These are phyloP conservation scores for Eucriotettix oculatus DNA, from an alignment of 2,888 invertebrate species.

Conservation along the genomic window DNA sequence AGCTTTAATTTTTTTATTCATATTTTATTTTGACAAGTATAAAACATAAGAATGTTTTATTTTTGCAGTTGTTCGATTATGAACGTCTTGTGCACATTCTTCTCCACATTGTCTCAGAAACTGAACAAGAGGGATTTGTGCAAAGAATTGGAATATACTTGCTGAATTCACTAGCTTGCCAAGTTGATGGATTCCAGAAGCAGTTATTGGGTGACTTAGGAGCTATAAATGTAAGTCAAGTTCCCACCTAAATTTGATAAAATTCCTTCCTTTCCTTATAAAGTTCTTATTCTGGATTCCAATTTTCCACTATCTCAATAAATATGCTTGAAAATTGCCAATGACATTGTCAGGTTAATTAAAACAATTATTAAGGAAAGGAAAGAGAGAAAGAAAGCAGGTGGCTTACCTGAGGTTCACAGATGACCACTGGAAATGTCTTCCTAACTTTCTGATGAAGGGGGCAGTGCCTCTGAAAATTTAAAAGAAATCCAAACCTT, in stretches of 20 bases:
- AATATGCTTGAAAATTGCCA: too few relatives aligned
- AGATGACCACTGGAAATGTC: too few relatives aligned
- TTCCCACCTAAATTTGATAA: neutral
- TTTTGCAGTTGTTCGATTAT: constrained; percentile 69
- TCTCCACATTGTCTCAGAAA: constrained; percentile 62
- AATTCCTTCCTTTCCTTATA: neutral
- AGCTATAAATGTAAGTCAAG: constrained; percentile 53
- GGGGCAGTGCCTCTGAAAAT: too few relatives aligned
- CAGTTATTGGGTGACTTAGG: constrained; percentile 78
- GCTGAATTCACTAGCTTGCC: constrained; percentile 88
- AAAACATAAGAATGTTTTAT: neutral
- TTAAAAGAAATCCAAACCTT: too few relatives aligned
- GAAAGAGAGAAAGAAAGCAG: too few relatives aligned
- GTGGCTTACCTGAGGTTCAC: too few relatives aligned
- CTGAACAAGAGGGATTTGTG: constrained; percentile 78
- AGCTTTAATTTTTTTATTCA: too few relatives aligned
- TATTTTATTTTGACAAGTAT: too few relatives aligned
- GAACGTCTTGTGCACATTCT: constrained; percentile 70
- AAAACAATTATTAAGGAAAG: too few relatives aligned
- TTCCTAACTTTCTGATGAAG: too few relatives aligned
- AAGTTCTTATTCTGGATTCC: neutral
- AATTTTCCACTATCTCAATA: neutral
- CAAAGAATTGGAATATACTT: constrained; percentile 89
- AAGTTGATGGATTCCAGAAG: constrained; percentile 88
- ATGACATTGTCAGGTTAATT: too few relatives aligned